Evolutionary conservation across 2,113 vertebrate genomes (phyloP).

Genomic region (Anoura caudifer): DNA sequence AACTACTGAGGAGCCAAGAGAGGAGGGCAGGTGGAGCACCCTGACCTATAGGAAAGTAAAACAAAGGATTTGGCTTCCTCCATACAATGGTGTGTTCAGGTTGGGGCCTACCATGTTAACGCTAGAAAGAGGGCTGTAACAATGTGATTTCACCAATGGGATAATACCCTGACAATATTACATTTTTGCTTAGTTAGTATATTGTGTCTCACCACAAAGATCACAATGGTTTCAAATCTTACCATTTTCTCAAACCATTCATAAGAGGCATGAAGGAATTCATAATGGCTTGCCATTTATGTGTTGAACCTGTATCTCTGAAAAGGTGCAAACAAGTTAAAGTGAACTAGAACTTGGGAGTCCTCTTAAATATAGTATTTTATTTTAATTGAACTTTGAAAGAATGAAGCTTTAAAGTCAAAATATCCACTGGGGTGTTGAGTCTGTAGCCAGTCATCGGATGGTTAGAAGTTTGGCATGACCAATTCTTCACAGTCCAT

Average conservation of each 20-base stretch:
- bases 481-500: slow-evolving; percentile 70
- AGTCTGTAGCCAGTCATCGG: background rate
- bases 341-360: background rate
- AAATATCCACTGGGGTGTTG: background rate
- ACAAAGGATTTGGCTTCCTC: background rate
- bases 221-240: background rate
- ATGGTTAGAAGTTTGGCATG: slow-evolving; percentile 22
- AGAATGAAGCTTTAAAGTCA: background rate
- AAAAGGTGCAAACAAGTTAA: slow-evolving; percentile 23
- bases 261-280: slow-evolving; percentile 6
- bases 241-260: background rate
- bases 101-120: background rate
- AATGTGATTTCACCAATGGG: background rate
- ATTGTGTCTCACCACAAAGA: slow-evolving; percentile 3
- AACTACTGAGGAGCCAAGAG: background rate
- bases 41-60: background rate
- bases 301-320: background rate
- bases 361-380: slow-evolving; percentile 4
- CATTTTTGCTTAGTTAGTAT: background rate
- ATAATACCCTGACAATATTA: background rate
- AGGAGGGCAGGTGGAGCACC: background rate
- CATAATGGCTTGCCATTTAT: background rate
- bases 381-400: slow-evolving; percentile 42
- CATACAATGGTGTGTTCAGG: background rate
- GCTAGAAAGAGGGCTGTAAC: background rate